phyloP scores from a whole-genome alignment of 2,888 invertebrate genomes.

The Philonicus albiceps region DNA sequence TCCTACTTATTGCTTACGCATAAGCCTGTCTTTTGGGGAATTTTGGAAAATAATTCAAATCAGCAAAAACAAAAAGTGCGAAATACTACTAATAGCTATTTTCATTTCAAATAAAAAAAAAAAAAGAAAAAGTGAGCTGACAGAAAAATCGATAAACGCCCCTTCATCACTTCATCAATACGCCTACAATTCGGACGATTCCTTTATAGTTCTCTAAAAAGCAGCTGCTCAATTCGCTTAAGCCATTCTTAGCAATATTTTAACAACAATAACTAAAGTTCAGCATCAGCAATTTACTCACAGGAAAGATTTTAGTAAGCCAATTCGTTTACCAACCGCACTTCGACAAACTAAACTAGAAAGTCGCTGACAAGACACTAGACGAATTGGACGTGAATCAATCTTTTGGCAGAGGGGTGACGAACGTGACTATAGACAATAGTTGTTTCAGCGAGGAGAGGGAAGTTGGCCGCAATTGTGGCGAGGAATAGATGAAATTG shows the following conservation, averaged over 20 bases:
- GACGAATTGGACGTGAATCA: background rate
- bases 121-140: background rate
- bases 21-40: background rate
- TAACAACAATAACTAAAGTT: background rate
- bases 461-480: background rate
- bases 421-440: background rate
- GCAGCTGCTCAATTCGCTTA: background rate
- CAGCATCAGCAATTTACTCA: background rate
- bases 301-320: background rate
- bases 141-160: background rate
- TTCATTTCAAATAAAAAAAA: background rate
- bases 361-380: conserved; percentile 7
- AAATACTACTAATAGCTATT: background rate
- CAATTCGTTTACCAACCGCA: background rate
- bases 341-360: background rate
- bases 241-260: background rate
- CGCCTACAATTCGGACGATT: background rate
- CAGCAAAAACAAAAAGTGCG: background rate
- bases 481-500: background rate
- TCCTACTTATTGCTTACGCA: background rate
- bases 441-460: background rate
- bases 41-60: background rate
- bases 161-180: background rate
- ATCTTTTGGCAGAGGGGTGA: background rate
- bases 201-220: background rate